These are phyloP conservation scores for Pyrrhosoma nymphula DNA, from an alignment of 2,888 invertebrate species.

Conservation along the genomic window DNA sequence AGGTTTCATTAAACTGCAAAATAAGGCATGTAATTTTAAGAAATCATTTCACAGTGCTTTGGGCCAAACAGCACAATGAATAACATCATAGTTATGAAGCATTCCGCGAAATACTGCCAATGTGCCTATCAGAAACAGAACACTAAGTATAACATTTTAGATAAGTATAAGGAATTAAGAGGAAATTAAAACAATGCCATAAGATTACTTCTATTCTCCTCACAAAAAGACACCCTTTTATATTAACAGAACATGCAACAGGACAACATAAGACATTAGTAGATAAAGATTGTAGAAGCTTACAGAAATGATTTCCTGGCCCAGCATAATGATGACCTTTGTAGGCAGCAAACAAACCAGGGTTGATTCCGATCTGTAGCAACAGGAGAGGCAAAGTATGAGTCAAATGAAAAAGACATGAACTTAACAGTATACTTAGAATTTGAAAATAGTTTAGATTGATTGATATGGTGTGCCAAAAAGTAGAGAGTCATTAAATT, in stretches of 20 bases:
- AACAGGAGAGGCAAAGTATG: constrained; percentile 69
- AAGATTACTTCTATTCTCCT: no score
- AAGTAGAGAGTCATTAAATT: no score
- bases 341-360: constrained; percentile 97
- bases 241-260: no score
- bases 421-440: not conserved
- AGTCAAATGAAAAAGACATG: not conserved
- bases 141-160: not conserved
- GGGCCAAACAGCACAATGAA: no score
- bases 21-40: no score
- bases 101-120: not conserved
- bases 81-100: no score
- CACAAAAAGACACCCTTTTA: no score
- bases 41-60: no score
- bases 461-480: no score
- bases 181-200: not conserved
- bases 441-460: no score
- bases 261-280: no score
- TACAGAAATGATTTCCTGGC: constrained; percentile 98
- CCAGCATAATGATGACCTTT: constrained; percentile 99
- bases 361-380: constrained; percentile 97
- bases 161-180: not conserved
- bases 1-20: no score
- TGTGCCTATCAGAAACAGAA: not conserved
- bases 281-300: constrained; percentile 75